Percentiles rank a stretch among this genome's conserved stretches.
Conservation (phyloP, 2,113 vertebrate genomes). For the Pogona vitticeps region DNA sequence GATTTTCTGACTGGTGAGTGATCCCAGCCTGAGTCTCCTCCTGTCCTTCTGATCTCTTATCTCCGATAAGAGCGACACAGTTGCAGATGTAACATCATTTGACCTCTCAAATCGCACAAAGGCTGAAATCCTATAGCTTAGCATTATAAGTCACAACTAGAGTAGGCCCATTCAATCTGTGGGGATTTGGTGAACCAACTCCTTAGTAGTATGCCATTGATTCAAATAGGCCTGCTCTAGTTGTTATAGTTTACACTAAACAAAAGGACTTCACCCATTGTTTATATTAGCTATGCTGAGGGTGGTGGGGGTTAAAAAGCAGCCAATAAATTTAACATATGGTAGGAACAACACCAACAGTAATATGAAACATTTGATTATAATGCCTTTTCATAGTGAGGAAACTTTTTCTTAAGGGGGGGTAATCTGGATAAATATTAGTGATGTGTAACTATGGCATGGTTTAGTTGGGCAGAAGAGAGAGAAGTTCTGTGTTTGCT, state of each 20-base stretch:
- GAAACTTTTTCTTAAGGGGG: neutral
- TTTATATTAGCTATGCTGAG: neutral
- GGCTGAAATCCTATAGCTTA: too few relatives aligned
- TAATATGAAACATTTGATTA: neutral
- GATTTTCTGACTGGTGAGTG: conserved; percentile 93
- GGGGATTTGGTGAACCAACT: too few relatives aligned
- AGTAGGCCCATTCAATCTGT: too few relatives aligned
- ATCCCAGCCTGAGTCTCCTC: fast-evolving
- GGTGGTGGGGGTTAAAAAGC: neutral
- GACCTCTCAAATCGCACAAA: neutral
- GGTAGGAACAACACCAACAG: neutral
- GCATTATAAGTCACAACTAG: too few relatives aligned
- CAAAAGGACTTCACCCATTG: too few relatives aligned
- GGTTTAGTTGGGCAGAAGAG: neutral
- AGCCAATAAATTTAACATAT: neutral
- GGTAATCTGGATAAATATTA: neutral
- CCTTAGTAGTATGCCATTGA: too few relatives aligned
- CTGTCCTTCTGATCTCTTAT: neutral
- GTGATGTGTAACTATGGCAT: neutral
- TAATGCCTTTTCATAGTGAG: neutral
- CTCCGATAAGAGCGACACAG: neutral
- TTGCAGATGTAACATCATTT: neutral
- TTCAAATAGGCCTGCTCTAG: too few relatives aligned
- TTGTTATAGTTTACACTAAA: too few relatives aligned
- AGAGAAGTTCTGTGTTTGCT: neutral